Evolutionary conservation across 2,888 invertebrate species (phyloP), one percentile per base, ranked within the genome.

Genomic region (Drosophila mayaguana): DNA sequence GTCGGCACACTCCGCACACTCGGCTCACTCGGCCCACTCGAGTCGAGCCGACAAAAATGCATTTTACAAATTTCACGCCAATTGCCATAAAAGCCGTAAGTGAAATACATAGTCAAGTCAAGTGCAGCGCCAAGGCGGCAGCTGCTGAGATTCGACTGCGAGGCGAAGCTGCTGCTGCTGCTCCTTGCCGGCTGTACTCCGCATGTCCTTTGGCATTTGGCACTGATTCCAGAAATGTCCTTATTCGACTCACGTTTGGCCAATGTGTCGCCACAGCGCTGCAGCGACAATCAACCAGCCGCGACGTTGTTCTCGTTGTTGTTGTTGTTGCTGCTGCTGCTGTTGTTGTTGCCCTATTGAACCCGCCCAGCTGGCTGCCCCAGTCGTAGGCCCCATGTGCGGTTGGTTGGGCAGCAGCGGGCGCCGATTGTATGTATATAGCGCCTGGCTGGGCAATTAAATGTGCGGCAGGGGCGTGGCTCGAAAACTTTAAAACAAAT

Each of bases 41-140:
- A 66, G 18, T 55, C 25, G 11, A 64, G 55, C 38, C 48, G 65
- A 68, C 55, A 64, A 73, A 82, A 84, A 82, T 84, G 86, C 84
- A 84, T 78, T 82, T 77, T 81, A 86, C 84, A 86, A 86, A 83
- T 84, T 84, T 86, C 84, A 84, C 84, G 81, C 84, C 84, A 84
- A 86, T 84, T 84, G 84, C 81, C 72, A 83, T 83, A 81, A 83
- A 84, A 83, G 81, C 81, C 68, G 84, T 86, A 84, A 84, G 84
- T 84, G 86, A 84, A 86, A 83, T 74, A 78, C 78, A 78, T 71
- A 84, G 82, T 84, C 79, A 82, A 84, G 82, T 84, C 77, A 82
- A 84, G 81, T 82, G 86, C 82, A 83, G 51, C 75, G 36, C 45
- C 55, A 48, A 59, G 53, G 32, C 65, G 32, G 25, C 45, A 62